Conservation (phyloP, 2,113 vertebrate species). For the Nothocercus nigrocapillus region DNA sequence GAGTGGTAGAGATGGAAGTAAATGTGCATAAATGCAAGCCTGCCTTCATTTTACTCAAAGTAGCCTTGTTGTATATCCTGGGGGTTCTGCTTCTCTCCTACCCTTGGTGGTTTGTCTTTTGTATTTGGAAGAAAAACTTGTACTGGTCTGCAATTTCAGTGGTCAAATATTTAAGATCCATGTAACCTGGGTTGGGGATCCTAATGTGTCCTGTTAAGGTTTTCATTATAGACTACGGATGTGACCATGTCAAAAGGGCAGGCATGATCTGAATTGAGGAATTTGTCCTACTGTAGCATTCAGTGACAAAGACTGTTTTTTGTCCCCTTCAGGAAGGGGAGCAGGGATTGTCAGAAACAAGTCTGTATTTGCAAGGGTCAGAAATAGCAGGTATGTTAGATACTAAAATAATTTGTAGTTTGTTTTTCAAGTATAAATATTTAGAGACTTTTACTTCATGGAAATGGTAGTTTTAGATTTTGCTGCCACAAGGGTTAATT, state of each 20-base stretch:
- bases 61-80: not conserved
- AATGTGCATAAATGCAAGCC: not conserved
- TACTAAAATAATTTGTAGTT: not conserved
- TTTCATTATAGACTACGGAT: too few species aligned
- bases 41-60: not conserved
- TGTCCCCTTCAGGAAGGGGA: not conserved
- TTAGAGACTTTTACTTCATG: not conserved
- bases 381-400: not conserved
- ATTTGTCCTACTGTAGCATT: not conserved
- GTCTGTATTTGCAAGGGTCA: not conserved
- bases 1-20: not conserved
- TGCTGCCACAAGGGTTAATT: not conserved
- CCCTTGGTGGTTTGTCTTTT: not conserved
- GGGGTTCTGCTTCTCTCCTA: not conserved
- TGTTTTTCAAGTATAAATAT: not conserved
- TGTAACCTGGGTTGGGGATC: not conserved
- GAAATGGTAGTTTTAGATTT: not conserved
- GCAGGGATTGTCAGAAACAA: not conserved
- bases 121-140: not conserved
- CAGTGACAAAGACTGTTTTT: not conserved
- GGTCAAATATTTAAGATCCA: not conserved
- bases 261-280: too few species aligned
- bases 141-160: not conserved
- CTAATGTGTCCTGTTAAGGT: too few species aligned
- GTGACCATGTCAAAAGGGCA: too few species aligned